Evolutionary conservation across 2,888 invertebrate genomes (phyloP), one percentile per base, ranked within the genome.

Genomic region (Cancer borealis): DNA sequence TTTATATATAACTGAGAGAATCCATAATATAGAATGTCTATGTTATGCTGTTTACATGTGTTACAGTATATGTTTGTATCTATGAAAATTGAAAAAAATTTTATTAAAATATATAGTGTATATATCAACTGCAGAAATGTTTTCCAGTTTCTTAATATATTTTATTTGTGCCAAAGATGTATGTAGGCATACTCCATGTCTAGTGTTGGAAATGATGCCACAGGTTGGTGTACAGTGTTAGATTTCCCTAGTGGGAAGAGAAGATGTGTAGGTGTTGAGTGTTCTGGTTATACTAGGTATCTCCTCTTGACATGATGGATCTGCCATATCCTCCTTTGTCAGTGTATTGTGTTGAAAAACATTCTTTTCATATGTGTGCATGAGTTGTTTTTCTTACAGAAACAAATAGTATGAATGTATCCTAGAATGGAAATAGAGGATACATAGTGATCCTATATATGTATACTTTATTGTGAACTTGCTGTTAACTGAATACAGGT

Each of bases 161-260:
- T 93, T 93, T 91, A 87, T 93, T 91, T 93, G 91, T 93, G 91
- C 93, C 93, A 93, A 93, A 93, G 93, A 93, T 45, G 39, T 45
- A 89, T 91, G 79, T 73, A 93, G 91, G 93, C 91, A 91, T 39
- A 93, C 60, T 93, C 90, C 93, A 91, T 93, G 91, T 91, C 87
- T 91, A 60, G 87, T 91, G 84, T 87, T 93, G 93, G 49, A 47
- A 88, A 91, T 93, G 93, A 84, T 87, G 87, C 39, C 93, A 87
- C 91, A 54, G 91, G 93, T 93, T 45, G 46, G 84, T 60, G 90
- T 87, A 87, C 54, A 66, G 73, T 89, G 91, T 45, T 91, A 66
- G 87, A 91, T 39, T 93, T 84, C 88, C 87, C 54, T 46, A 73
- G 46, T 88, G 30, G 73, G 14, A 46, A 73, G 30, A 89, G 66